Conservation (phyloP, 2,113 vertebrate species). For the Centropristis striata region DNA sequence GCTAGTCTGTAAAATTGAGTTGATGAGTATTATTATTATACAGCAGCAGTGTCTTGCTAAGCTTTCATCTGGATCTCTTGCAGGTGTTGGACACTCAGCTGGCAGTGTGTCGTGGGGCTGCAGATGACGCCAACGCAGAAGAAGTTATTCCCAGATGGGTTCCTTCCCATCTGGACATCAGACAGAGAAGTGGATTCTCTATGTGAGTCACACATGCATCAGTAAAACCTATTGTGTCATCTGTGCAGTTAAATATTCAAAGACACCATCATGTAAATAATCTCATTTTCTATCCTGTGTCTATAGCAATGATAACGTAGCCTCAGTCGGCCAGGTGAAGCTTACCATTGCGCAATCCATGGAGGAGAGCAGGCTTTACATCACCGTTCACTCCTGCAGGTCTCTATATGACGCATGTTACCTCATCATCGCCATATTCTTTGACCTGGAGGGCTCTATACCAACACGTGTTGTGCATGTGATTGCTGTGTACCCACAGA, state of each 20-base stretch:
- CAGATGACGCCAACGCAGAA: conserved; percentile 13
- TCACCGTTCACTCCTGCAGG: conserved; percentile 91
- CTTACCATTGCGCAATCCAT: conserved; percentile 88
- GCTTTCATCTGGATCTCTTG: background rate
- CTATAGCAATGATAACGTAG: conserved; percentile 58
- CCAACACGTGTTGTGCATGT: background rate
- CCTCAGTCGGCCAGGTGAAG: conserved; percentile 84
- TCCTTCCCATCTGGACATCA: conserved; percentile 79
- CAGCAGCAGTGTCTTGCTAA: background rate
- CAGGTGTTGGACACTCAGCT: conserved; percentile 84
- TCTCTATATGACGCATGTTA: conserved; percentile 44
- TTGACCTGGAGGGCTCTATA: background rate
- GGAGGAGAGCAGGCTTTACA: conserved; percentile 89
- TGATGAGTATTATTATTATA: background rate
- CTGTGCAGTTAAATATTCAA: background rate
- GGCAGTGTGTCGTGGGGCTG: conserved; percentile 57
- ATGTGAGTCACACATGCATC: conserved; percentile 68
- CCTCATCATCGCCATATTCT: background rate
- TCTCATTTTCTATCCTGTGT: background rate
- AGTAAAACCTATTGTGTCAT: background rate
- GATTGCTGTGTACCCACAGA: conserved; percentile 74
- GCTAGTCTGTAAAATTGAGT: background rate
- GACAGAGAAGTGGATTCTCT: conserved; percentile 71
- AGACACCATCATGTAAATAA: background rate
- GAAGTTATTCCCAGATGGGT: conserved; percentile 75